phyloP scores from a whole-genome alignment of 2,797 vertebrate genomes.

The Bovichtus diacanthus region DNA sequence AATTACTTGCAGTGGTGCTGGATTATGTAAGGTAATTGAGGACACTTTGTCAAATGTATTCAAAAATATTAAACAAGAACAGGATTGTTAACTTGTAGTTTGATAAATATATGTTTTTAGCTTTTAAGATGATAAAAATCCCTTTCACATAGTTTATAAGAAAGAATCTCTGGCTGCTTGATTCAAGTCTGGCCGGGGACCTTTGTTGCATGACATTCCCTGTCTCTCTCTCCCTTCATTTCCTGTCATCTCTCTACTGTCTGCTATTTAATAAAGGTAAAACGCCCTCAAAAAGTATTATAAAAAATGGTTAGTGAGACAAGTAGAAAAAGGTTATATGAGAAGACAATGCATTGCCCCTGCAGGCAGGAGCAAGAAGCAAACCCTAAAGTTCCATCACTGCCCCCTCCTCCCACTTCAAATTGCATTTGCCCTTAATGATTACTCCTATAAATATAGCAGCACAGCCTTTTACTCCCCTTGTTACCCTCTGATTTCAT shows the following conservation, averaged over 20 bases:
- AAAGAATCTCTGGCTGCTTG: not conserved
- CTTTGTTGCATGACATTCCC: conserved; percentile 7
- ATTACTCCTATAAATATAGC: conserved; percentile 71
- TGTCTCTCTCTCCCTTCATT: not conserved
- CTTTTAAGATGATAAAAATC: conserved; percentile 7
- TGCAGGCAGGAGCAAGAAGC: conserved; percentile 48
- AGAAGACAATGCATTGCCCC: conserved; percentile 34
- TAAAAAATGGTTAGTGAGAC: conserved; percentile 4
- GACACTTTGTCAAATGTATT: conserved; percentile 46
- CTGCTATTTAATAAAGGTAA: not conserved
- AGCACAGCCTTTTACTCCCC: conserved; percentile 42
- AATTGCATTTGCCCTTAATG: conserved; percentile 64
- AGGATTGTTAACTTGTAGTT: not conserved
- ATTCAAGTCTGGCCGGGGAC: not conserved
- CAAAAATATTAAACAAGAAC: conserved; percentile 11
- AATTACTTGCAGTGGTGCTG: conserved; percentile 31
- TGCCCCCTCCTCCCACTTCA: conserved; percentile 29
- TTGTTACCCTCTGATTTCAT: conserved; percentile 57
- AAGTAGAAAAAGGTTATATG: conserved; percentile 5
- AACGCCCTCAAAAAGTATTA: not conserved
- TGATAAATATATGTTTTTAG: conserved; percentile 18
- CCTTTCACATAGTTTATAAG: not conserved
- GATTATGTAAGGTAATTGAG: conserved; percentile 51
- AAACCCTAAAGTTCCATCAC: conserved; percentile 55
- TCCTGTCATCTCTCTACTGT: not conserved